Conservation (phyloP, 1,140 invertebrate genomes). For the Ditylenchus dipsaci region DNA sequence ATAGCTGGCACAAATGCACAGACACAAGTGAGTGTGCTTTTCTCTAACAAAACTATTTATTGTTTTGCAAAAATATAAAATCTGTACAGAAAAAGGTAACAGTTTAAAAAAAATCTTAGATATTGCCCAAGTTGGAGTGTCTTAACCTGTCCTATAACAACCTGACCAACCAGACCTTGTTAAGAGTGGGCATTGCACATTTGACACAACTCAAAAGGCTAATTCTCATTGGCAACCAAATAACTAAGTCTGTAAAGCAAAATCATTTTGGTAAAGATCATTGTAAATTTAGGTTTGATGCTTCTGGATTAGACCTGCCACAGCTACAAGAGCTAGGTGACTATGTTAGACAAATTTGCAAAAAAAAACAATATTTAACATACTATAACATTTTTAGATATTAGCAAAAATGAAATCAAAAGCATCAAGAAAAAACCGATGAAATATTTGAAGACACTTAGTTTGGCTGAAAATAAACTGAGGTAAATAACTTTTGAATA, state of each 20-base stretch:
- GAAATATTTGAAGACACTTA: slow-evolving; percentile 13
- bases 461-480: slow-evolving; percentile 31
- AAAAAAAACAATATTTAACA: too few species aligned
- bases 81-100: too few species aligned
- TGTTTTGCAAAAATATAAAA: too few species aligned
- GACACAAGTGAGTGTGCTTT: neutral
- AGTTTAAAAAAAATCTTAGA: too few species aligned
- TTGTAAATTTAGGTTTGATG: slow-evolving; percentile 26
- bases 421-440: slow-evolving; percentile 28
- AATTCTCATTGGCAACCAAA: slow-evolving; percentile 21
- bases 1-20: neutral
- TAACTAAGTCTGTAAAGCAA: slow-evolving; percentile 5
- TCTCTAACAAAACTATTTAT: too few species aligned
- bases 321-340: slow-evolving; percentile 21
- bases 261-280: neutral
- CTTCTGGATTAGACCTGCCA: slow-evolving; percentile 26
- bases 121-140: slow-evolving; percentile 24
- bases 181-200: slow-evolving; percentile 18
- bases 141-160: slow-evolving; percentile 32
- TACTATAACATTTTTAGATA: too few species aligned
- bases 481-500: too few species aligned
- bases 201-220: slow-evolving; percentile 20
- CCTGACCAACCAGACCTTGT: slow-evolving; percentile 18
- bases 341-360: slow-evolving; percentile 27
- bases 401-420: slow-evolving; percentile 36